phyloP scores from a whole-genome alignment of 2,113 vertebrate species.

The Phylloscopus whistleri region DNA sequence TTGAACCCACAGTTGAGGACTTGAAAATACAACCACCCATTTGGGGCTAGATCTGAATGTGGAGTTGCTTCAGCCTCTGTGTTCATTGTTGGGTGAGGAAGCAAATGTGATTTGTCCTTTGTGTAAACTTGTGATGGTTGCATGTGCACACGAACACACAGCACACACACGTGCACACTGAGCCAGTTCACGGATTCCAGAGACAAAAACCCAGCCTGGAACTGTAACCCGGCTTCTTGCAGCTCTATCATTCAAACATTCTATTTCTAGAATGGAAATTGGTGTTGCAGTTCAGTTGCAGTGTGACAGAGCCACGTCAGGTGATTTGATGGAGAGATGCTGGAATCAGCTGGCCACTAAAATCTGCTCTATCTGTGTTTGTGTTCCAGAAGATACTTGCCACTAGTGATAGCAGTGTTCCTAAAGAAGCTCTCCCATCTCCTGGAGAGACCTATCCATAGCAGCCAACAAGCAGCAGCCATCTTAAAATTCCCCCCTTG shows the following conservation, averaged over 20 bases:
- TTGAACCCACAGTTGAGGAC: background rate
- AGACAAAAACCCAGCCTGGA: background rate
- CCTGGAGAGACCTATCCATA: background rate
- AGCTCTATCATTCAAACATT: background rate
- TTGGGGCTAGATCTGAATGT: conserved; percentile 3
- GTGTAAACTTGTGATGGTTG: background rate
- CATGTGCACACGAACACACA: fast-evolving
- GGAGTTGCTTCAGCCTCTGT: background rate
- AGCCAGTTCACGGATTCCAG: background rate
- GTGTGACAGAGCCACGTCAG: background rate
- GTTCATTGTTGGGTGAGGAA: background rate
- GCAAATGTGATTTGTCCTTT: background rate
- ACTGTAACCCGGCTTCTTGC: background rate
- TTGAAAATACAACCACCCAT: conserved; percentile 13
- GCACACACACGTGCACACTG: fast-evolving
- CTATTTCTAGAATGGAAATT: background rate
- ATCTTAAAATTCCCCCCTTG: background rate
- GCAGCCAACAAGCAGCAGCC: background rate
- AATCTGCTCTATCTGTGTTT: background rate
- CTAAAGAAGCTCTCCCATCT: background rate
- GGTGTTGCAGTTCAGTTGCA: background rate
- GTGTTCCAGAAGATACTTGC: background rate
- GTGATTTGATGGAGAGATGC: background rate
- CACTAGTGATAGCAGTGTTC: background rate
- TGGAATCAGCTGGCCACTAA: background rate